Evolutionary conservation across 2,888 invertebrate genomes (phyloP).

Genomic region (Drosophila picticornis): DNA sequence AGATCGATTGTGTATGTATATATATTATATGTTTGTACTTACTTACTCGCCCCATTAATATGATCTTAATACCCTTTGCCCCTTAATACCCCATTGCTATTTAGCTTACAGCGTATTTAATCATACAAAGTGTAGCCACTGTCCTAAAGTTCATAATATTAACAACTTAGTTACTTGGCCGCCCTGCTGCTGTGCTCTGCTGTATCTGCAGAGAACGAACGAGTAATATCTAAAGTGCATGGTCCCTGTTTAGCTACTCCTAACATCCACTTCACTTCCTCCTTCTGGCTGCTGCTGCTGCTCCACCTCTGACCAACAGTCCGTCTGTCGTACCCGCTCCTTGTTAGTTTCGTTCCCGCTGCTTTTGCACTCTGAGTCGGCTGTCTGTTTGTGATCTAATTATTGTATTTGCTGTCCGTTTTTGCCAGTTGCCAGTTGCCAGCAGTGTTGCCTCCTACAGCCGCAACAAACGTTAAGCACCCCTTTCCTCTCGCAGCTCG

Average conservation of each 20-base stretch:
- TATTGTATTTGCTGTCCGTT: slow-evolving; percentile 78
- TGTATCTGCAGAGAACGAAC: slow-evolving; percentile 38
- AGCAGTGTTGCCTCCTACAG: slow-evolving; percentile 62
- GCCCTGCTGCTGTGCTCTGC: slow-evolving; percentile 23
- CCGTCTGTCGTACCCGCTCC: background rate
- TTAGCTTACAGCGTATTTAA: slow-evolving; percentile 19
- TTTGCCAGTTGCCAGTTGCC: slow-evolving; percentile 42
- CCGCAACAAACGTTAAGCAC: slow-evolving; percentile 12
- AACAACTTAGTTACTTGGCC: slow-evolving; percentile 55
- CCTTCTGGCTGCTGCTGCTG: background rate
- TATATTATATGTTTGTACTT: background rate
- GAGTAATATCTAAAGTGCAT: slow-evolving; percentile 37
- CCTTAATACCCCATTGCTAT: background rate
- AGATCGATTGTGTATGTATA: background rate
- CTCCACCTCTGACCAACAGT: background rate
- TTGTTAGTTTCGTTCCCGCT: slow-evolving; percentile 50
- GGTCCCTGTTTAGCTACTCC: slow-evolving; percentile 36
- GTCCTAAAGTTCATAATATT: slow-evolving; percentile 42
- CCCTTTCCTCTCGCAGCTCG: background rate
- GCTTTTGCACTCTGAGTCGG: slow-evolving; percentile 38
- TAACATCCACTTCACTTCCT: slow-evolving; percentile 45
- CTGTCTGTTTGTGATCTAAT: slow-evolving; percentile 75
- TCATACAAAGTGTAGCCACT: slow-evolving; percentile 17
- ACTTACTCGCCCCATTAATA: background rate
- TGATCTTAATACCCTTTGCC: background rate